A percentile compares a stretch with the other conserved stretches of the same genome.
These are phyloP conservation scores for Ctenosaura bakeri DNA, from an alignment of 2,797 vertebrate species.

Conservation along the genomic window DNA sequence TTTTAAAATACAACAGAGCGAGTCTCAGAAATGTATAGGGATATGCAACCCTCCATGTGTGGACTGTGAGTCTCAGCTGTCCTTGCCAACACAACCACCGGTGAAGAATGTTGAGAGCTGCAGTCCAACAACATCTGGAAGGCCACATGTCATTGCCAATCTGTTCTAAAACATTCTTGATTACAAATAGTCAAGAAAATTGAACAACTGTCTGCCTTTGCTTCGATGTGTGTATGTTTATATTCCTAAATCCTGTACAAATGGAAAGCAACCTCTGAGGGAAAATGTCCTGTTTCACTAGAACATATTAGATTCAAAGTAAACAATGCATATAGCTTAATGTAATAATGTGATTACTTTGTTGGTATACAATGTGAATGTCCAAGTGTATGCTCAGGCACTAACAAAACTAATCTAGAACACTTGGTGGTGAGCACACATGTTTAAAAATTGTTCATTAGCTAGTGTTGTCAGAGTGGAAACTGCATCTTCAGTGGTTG, in stretches of 20 bases:
- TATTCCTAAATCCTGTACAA: not conserved
- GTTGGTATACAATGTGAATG: too few relatives aligned
- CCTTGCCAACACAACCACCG: too few relatives aligned
- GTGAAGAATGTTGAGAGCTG: too few relatives aligned
- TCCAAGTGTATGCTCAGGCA: too few relatives aligned
- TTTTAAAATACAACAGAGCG: too few relatives aligned
- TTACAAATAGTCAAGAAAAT: not conserved
- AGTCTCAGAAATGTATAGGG: too few relatives aligned
- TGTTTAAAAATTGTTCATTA: not conserved
- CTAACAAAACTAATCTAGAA: not conserved
- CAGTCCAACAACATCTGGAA: too few relatives aligned
- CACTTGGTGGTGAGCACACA: not conserved
- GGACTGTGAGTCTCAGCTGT: too few relatives aligned
- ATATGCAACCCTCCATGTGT: too few relatives aligned
- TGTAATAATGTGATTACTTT: not conserved
- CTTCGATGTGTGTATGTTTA: not conserved
- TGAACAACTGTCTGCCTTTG: not conserved
- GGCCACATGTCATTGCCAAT: too few relatives aligned
- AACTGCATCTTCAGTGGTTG: too few relatives aligned
- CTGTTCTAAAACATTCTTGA: not conserved
- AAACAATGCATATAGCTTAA: not conserved
- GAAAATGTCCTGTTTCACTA: not conserved
- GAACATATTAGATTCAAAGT: not conserved
- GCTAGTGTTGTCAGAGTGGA: not conserved
- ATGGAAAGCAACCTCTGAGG: not conserved